A percentile compares a stretch with the other conserved stretches of the same genome.
Evolutionary conservation across 2,797 vertebrate species (phyloP).

Genomic region (Anas capensis): DNA sequence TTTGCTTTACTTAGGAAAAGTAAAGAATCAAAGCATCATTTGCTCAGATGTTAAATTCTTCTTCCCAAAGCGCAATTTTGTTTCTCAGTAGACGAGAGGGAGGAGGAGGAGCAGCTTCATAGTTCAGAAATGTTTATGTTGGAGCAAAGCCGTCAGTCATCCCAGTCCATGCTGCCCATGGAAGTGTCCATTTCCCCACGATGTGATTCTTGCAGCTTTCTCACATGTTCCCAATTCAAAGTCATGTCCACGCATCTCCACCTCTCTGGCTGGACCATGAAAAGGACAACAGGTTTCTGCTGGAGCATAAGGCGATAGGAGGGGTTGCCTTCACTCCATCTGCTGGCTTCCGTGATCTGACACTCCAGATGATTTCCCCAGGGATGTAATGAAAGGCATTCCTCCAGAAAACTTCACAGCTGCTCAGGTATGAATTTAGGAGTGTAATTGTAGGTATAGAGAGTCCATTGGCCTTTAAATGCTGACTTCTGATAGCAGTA

Average conservation of each 20-base stretch:
- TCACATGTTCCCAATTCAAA: neutral
- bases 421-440: neutral
- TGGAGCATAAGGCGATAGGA: neutral
- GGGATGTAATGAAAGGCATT: neutral
- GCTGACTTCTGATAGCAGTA: neutral
- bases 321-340: neutral
- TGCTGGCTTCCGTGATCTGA: neutral
- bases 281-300: neutral
- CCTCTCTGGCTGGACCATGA: neutral
- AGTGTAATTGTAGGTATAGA: neutral
- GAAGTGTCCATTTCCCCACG: accelerated
- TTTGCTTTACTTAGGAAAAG: neutral
- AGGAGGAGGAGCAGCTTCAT: neutral
- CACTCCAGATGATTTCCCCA: neutral
- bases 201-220: neutral
- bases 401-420: neutral
- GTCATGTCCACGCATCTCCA: neutral
- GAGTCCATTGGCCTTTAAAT: neutral
- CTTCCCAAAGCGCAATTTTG: neutral
- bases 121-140: neutral
- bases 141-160: accelerated
- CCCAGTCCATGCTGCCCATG: neutral
- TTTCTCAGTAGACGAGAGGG: neutral
- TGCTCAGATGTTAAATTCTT: neutral
- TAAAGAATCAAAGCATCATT: neutral